Percentiles rank a stretch among this genome's conserved stretches.
These are phyloP conservation scores for Scomberomorus guttatus DNA, from an alignment of 2,797 vertebrate species.

Conservation along the genomic window DNA sequence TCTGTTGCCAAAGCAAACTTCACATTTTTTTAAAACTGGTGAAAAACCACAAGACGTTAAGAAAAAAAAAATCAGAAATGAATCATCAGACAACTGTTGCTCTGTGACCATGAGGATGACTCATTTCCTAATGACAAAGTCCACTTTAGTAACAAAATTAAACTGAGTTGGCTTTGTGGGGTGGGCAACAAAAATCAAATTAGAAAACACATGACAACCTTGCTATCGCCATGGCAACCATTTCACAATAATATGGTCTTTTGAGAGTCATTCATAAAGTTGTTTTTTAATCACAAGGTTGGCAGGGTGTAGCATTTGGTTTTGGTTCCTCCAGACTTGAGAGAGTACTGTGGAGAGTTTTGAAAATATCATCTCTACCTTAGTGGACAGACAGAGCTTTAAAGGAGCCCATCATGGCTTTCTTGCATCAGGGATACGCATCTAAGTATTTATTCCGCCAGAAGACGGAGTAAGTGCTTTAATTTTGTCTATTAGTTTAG, in stretches of 20 bases:
- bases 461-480: constrained; percentile 76
- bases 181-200: constrained; percentile 23
- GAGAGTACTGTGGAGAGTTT: neutral
- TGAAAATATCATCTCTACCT: neutral
- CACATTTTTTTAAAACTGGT: neutral
- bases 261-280: constrained; percentile 34
- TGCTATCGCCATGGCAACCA: constrained; percentile 39
- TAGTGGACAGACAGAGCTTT: constrained; percentile 10
- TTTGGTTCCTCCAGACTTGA: constrained; percentile 16
- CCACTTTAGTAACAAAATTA: constrained; percentile 6
- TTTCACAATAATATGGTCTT: constrained; percentile 28
- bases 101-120: constrained; percentile 55
- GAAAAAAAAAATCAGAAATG: constrained; percentile 5
- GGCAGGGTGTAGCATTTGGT: constrained; percentile 57
- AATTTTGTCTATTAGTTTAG: neutral
- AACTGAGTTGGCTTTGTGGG: constrained; percentile 44
- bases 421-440: constrained; percentile 81
- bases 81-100: constrained; percentile 23
- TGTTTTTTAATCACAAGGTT: constrained; percentile 63
- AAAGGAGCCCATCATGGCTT: constrained; percentile 76
- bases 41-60: constrained; percentile 17
- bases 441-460: constrained; percentile 62
- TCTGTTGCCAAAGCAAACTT: constrained; percentile 42
- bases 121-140: constrained; percentile 50
- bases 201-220: constrained; percentile 59